These are phyloP conservation scores for Pagetopsis macropterus DNA, from an alignment of 2,797 vertebrate genomes.

Conservation along the genomic window DNA sequence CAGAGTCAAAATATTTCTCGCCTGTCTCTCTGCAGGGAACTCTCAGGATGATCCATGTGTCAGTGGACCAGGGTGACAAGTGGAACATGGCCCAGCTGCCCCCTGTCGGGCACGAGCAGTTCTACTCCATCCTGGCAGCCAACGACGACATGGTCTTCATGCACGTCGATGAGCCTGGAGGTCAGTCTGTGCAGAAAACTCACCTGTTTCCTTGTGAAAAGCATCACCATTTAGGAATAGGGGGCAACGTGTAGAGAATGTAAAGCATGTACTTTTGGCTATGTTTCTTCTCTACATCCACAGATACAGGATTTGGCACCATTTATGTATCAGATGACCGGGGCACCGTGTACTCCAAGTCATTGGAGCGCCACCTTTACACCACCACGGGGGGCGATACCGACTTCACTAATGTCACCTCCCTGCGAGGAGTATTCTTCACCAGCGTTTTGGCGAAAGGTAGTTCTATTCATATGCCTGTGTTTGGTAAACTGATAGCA, in stretches of 20 bases:
- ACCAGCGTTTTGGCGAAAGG: slow-evolving; percentile 91
- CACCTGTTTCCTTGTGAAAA: not conserved
- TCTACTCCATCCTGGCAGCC: slow-evolving; percentile 94
- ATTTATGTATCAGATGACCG: slow-evolving; percentile 94
- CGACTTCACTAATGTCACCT: slow-evolving; percentile 95
- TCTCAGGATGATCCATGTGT: slow-evolving; percentile 90
- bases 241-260: not conserved
- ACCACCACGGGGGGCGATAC: slow-evolving; percentile 91
- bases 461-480: slow-evolving; percentile 57
- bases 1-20: not conserved
- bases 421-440: slow-evolving; percentile 92
- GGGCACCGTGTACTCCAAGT: slow-evolving; percentile 94
- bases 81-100: slow-evolving; percentile 98
- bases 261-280: not conserved
- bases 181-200: slow-evolving; percentile 73
- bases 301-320: slow-evolving; percentile 92
- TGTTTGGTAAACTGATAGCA: slow-evolving; percentile 36
- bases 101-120: slow-evolving; percentile 92
- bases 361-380: slow-evolving; percentile 93
- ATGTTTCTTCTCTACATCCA: not conserved
- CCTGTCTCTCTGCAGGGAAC: slow-evolving; percentile 71
- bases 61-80: slow-evolving; percentile 88
- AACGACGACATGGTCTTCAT: slow-evolving; percentile 96
- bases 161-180: slow-evolving; percentile 94
- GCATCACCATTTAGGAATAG: not conserved